Evolutionary conservation across 2,797 vertebrate species (phyloP), one percentile per base, ranked within the genome.

Genomic region (Heliangelus exortis): DNA sequence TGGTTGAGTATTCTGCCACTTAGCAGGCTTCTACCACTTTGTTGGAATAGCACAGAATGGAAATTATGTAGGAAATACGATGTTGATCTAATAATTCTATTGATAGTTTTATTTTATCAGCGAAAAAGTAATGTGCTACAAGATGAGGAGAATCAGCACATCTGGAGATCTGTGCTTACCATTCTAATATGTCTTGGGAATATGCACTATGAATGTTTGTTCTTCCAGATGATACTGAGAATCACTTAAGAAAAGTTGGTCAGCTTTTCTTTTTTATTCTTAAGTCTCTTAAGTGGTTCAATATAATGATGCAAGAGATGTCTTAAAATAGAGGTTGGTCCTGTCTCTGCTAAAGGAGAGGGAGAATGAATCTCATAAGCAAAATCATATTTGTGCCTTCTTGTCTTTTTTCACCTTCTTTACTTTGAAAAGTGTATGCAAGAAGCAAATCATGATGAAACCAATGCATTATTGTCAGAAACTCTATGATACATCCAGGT

Each of bases 161-260:
- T 34, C 43, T 39, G 28, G 29, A 62, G 12, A 5, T 59, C 25
- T 45, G 58, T 13, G 15, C 9, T 72, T 58, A 21, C 7, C 3
- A 15, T 78, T 73, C 47, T 57, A 17, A 12, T 34, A 21, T 22
- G 10, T 62, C 39, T 82, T 57, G 18, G 23, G n/a, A 89, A n/a
- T 0, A 0, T 22, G 11, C 6, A 7, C 21, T 63, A 21, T 1
- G 9, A 45, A 57, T 48, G 28, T 41, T 65, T 50, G 8, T 81
- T 87, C 29, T 79, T 73, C 50, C 67, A 43, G 28, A 9, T 39
- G n/a, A 12, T 66, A 36, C 19, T 91, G 29, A 15, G 67, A 66
- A 62, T 50, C 1, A 54, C 12, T 74, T 57, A 25, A 54, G 57
- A 41, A 65, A 74, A 86, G 65, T 1, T 29, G 7, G 4, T 72